Evolutionary conservation across 2,888 invertebrate species (phyloP), one percentile per base, ranked within the genome.

Genomic region (Brachypalpus laphriformis): DNA sequence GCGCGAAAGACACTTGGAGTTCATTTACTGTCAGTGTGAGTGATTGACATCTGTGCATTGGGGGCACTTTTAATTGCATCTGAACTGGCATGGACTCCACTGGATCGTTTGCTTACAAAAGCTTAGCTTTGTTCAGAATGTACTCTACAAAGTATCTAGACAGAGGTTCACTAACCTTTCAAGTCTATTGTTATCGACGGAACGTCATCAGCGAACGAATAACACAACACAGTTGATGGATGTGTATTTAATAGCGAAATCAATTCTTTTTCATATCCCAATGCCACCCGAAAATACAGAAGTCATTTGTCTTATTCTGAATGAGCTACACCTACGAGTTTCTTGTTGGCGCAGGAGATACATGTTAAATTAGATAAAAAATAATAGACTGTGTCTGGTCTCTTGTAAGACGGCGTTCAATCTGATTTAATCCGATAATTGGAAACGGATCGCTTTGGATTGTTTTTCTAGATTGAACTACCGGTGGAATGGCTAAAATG

Each of bases 281-380:
- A 14, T 59, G 66, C 8, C 47, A 70, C 16, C 9, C 14, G 28
- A 42, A 14, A n/a, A 66, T 49, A 51, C 68, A 61, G 49, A 61
- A 54, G 51, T 51, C 54, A 59, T 77, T 77, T 77, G 51, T 77
- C 68, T 77, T 74, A 31, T 16, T 37, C 25, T 25, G n/a, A 56
- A 34, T 28, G n/a, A 42, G 14, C 34, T 54, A 34, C 65, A 63
- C 54, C 54, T 45, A 45, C 20, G 14, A 18, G n/a, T 45, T 25
- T 28, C 7, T 28, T 4, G 8, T 18, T 54, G 54, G 16, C 7
- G 8, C 28, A 22, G n/a, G 9, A 51, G 51, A 54, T 54, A 25
- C 28, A n/a, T 20, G 14, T 20, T 8, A 14, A 54, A 54, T 54
- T 54, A n/a, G 51, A 51, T 61, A 22, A 18, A 28, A 40, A 51